These are phyloP conservation scores for Myrmecobius fasciatus DNA, from an alignment of 2,113 vertebrate genomes.

Conservation along the genomic window DNA sequence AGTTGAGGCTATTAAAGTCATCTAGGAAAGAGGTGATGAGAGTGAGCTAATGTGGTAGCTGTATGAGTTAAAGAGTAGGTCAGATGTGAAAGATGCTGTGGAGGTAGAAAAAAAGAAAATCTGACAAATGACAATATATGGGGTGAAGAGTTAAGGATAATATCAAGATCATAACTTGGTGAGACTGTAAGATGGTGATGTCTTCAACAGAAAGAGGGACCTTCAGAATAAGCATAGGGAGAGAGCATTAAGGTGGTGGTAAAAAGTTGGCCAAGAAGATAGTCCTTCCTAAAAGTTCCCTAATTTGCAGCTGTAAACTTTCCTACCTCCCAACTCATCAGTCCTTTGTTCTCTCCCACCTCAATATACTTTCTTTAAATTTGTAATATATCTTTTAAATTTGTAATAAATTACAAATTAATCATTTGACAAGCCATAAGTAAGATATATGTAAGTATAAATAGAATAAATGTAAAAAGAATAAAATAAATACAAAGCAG, in stretches of 20 bases:
- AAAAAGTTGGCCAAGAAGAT: neutral
- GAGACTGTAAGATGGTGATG: neutral
- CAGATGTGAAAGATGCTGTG: neutral
- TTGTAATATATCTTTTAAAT: no score
- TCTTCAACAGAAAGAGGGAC: neutral
- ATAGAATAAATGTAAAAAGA: neutral
- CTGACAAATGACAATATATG: neutral
- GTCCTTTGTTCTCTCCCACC: neutral
- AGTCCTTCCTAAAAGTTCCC: neutral
- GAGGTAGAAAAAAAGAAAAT: neutral
- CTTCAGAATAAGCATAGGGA: neutral
- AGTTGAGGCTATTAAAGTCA: neutral
- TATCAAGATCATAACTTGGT: neutral
- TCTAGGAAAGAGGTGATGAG: neutral
- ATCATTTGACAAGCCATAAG: neutral
- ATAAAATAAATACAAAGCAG: neutral
- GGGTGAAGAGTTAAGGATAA: neutral
- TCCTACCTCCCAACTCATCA: neutral
- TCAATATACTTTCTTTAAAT: neutral
- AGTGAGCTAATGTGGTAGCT: neutral
- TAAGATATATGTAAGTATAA: neutral
- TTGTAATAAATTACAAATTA: neutral
- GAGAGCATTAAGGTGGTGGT: neutral
- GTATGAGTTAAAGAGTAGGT: neutral
- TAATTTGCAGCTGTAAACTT: neutral